A percentile compares a stretch with the other conserved stretches of the same genome.
Conservation (phyloP, 2,113 vertebrate genomes). For the Tangachromis dhanisi region DNA sequence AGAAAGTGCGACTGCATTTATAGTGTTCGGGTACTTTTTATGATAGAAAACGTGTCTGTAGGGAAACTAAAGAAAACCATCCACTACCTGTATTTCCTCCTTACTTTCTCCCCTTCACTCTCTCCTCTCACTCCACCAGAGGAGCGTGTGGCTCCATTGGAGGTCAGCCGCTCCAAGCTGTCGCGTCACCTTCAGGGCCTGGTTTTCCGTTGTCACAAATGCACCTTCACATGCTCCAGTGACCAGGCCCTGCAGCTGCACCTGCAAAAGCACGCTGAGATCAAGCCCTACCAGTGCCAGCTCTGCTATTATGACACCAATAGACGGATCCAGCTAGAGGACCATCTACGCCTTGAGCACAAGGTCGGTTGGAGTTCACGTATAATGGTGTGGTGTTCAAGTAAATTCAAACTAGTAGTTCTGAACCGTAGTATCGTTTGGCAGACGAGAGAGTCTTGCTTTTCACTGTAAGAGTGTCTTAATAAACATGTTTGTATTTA, state of each 20-base stretch:
- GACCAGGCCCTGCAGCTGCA: slow-evolving; percentile 91
- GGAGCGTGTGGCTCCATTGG: slow-evolving; percentile 92
- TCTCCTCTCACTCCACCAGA: slow-evolving; percentile 69
- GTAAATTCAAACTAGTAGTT: background rate
- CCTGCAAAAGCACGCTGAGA: slow-evolving; percentile 91
- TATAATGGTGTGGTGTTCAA: background rate
- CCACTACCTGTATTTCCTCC: background rate
- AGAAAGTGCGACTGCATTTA: background rate
- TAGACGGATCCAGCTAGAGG: slow-evolving; percentile 84
- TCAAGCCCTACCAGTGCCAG: slow-evolving; percentile 96
- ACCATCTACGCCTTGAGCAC: slow-evolving; percentile 91
- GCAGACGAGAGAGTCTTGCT: background rate
- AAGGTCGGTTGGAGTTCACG: slow-evolving; percentile 75
- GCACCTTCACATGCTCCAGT: slow-evolving; percentile 97
- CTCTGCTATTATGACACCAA: slow-evolving; percentile 97
- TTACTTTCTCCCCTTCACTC: background rate
- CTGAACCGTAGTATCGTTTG: background rate
- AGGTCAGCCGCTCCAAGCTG: slow-evolving; percentile 95
- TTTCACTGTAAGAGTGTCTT: background rate
- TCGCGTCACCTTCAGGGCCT: slow-evolving; percentile 93
- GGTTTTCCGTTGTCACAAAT: slow-evolving; percentile 95
- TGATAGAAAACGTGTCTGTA: background rate
- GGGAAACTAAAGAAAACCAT: background rate
- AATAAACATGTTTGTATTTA: background rate
- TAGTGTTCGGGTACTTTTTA: background rate